A percentile compares a stretch with the other conserved stretches of the same genome.
Evolutionary conservation across 2,113 vertebrate genomes (phyloP).

Genomic region (Setophaga coronata): DNA sequence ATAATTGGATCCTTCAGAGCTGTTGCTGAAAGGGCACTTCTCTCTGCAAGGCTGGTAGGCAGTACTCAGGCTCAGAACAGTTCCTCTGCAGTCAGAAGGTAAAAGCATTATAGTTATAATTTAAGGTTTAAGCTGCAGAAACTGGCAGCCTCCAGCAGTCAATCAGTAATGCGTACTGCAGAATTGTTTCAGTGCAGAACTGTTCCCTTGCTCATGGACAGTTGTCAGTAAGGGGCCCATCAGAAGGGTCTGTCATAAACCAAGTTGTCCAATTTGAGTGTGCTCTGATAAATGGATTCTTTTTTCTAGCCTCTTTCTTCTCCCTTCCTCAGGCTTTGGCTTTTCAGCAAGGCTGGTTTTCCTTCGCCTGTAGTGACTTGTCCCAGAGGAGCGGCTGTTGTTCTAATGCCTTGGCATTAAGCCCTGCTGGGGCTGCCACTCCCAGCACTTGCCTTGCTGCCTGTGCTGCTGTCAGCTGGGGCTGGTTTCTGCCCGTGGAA

Average conservation of each 20-base stretch:
- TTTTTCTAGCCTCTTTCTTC: neutral
- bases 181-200: neutral
- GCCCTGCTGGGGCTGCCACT: neutral
- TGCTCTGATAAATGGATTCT: neutral
- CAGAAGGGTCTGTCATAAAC: neutral
- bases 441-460: neutral
- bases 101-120: slow-evolving; percentile 15
- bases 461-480: neutral
- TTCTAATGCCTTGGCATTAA: neutral
- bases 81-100: slow-evolving; percentile 31
- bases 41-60: neutral
- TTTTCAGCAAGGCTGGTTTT: neutral
- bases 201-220: neutral
- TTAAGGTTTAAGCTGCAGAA: neutral
- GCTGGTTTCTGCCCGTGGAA: neutral
- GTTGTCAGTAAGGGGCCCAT: slow-evolving; percentile 9
- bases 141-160: neutral
- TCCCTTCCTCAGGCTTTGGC: neutral
- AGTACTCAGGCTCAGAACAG: neutral
- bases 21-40: neutral
- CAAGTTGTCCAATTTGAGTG: neutral
- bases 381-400: neutral
- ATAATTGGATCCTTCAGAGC: neutral
- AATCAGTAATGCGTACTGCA: neutral
- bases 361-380: neutral